Base-by-base conservation (phyloP, 2,888 invertebrate genomes). In the Acleris emargana region DNA sequence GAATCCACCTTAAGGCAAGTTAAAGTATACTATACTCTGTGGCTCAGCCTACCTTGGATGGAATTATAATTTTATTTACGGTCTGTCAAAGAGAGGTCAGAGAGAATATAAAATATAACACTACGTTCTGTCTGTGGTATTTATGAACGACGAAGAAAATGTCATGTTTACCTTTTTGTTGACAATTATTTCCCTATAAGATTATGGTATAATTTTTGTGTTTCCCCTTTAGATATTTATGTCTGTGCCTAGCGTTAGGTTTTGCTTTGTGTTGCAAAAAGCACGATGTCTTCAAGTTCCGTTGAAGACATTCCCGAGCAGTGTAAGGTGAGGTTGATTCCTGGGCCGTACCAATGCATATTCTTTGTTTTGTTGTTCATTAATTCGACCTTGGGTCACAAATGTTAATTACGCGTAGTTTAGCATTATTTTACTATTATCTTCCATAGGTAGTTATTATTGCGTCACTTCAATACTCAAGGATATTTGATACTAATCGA, bases 231-330 rank as follows among this genome's bases (percentile, higher is more conserved):
- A 59, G 51, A 67, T 60, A 53, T 60, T 69, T 62, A 67, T 66
- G 62, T 59, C 62, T 62, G 58, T 55, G 54, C 51, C 64, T 64
- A 59, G 50, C 43, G 47, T 58, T 52, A 50, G 54, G 53, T 43
- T 16, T 42, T 58, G 63, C 55, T 62, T 67, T 55, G 45, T 64
- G 28, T 51, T 58, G 5, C 25, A 17, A 47, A n/a, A 52, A 54
- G 25, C 57, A 82, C 77, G 67, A 91, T 91, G 91, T 91, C 91
- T 67, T 84, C 86, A 62, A 90, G 89, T 76, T 91, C 90, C 16
- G 85, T 85, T 17, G 91, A 91, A 75, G 91, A 91, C 74, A 83
- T 90, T 69, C 88, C 87, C 13, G 91, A 91, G 38, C 90, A 89
- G 70, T 87, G 84, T 73, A 88, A 83, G 80, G 90, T 89, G 82